Percentiles rank a stretch among this genome's conserved stretches.
phyloP scores from a whole-genome alignment of 2,888 invertebrate species.

The Drosophila ezoana region DNA sequence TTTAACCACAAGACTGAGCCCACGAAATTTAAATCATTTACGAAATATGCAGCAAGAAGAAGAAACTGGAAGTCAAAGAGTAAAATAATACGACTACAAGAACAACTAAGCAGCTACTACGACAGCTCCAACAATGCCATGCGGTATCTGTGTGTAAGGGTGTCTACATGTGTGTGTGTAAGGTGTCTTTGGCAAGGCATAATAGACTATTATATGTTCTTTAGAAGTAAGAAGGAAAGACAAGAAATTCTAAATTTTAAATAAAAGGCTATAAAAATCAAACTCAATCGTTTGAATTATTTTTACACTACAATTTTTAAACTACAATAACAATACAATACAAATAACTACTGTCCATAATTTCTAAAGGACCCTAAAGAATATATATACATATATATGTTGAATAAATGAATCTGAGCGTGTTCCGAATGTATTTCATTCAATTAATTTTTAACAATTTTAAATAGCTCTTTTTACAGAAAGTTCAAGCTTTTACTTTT shows the following conservation, averaged over 20 bases:
- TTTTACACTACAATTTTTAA: too few relatives aligned
- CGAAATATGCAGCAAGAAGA: constrained; percentile 59
- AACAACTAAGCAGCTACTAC: constrained; percentile 7
- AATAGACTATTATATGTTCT: constrained; percentile 13
- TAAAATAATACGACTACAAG: constrained; percentile 56
- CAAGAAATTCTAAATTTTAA: background rate
- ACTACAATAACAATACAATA: too few relatives aligned
- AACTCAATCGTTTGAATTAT: too few relatives aligned
- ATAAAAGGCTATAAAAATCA: background rate
- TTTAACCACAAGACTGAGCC: constrained; percentile 19
- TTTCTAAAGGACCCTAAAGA: too few relatives aligned
- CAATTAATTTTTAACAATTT: too few relatives aligned
- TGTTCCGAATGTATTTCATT: too few relatives aligned
- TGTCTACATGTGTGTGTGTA: constrained; percentile 8
- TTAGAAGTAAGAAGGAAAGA: background rate
- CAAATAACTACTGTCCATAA: too few relatives aligned
- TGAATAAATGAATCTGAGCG: too few relatives aligned
- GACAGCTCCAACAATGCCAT: constrained; percentile 36
- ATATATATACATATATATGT: too few relatives aligned
- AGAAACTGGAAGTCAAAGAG: constrained; percentile 69
- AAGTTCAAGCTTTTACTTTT: too few relatives aligned
- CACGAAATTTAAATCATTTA: constrained; percentile 69
- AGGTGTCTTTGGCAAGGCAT: constrained; percentile 22
- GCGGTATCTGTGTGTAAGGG: background rate
- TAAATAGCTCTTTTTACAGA: too few relatives aligned